These are phyloP conservation scores for Calvadosia cruxmelitensis DNA, from an alignment of 30 jellyfish, hydroid and myxozoan species.

Conservation along the genomic window DNA sequence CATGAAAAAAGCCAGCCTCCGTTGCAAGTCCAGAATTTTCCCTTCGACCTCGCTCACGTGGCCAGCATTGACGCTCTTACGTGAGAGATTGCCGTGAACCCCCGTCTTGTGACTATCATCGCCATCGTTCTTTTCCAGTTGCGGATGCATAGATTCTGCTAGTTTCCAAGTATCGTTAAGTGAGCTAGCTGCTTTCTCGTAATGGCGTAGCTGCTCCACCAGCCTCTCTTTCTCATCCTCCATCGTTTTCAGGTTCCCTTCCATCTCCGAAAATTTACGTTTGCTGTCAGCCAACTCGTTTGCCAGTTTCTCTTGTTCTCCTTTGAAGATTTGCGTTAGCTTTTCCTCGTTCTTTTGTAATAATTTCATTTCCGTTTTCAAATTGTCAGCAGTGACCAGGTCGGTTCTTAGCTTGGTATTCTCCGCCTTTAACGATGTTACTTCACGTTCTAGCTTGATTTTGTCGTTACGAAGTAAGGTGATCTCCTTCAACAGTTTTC, in stretches of 20 bases:
- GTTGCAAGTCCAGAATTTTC: slow-evolving; percentile 77
- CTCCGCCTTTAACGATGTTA: slow-evolving; percentile 67
- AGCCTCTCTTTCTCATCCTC: slow-evolving; percentile 70
- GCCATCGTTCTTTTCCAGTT: background rate
- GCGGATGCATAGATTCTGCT: background rate
- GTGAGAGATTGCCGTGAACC: background rate
- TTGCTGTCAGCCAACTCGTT: slow-evolving; percentile 43
- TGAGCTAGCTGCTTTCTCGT: slow-evolving; percentile 23
- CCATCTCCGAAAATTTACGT: slow-evolving; percentile 63
- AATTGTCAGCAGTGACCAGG: slow-evolving; percentile 67
- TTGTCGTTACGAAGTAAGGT: slow-evolving; percentile 70
- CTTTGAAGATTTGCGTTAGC: slow-evolving; percentile 43
- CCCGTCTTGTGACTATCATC: background rate
- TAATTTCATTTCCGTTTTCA: slow-evolving; percentile 57
- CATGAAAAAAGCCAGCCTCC: slow-evolving; percentile 94
- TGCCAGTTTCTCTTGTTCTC: slow-evolving; percentile 59
- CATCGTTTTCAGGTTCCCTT: slow-evolving; percentile 52
- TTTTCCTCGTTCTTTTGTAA: slow-evolving; percentile 90
- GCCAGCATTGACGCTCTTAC: slow-evolving; percentile 72
- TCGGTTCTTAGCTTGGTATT: slow-evolving; percentile 76
- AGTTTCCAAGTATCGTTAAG: background rate
- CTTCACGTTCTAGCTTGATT: slow-evolving; percentile 85
- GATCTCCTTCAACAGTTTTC: slow-evolving; percentile 70
- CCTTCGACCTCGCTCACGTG: slow-evolving; percentile 94
- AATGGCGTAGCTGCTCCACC: slow-evolving; percentile 61